A percentile compares a stretch with the other conserved stretches of the same genome.
Conservation (phyloP, 1,140 invertebrate species). For the Agraylea sexmaculata region DNA sequence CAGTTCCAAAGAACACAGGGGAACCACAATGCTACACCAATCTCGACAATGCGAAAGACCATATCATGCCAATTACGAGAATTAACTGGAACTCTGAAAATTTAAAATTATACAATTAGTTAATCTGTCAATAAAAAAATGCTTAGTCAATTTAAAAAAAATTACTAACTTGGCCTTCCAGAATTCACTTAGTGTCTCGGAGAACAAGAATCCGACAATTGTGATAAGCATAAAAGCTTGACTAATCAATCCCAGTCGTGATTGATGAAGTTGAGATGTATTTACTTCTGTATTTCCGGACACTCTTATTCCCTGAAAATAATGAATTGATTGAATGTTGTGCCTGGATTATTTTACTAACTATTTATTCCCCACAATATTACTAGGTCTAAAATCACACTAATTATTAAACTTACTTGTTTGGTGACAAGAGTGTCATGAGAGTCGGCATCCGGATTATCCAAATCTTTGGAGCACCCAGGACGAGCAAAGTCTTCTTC, state of each 20-base stretch:
- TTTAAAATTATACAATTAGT: not conserved
- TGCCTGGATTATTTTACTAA: not conserved
- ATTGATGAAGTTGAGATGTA: conserved; percentile 83
- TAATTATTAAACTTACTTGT: conserved; percentile 25
- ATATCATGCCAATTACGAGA: conserved; percentile 87
- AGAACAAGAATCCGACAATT: conserved; percentile 77
- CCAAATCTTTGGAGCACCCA: conserved; percentile 14
- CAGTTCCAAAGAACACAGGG: conserved; percentile 89
- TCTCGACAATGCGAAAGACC: conserved; percentile 80
- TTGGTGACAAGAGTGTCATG: conserved; percentile 37
- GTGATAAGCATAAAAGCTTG: conserved; percentile 79
- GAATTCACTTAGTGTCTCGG: conserved; percentile 79
- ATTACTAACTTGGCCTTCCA: conserved; percentile 75
- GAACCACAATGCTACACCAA: conserved; percentile 90
- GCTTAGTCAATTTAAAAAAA: conserved; percentile 3
- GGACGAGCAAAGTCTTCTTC: conserved; percentile 5
- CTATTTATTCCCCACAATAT: not conserved
- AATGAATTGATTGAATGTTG: conserved; percentile 1
- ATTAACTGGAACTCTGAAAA: conserved; percentile 64
- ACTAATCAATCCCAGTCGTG: conserved; percentile 72
- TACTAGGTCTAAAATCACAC: not conserved
- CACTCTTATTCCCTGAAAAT: conserved; percentile 17
- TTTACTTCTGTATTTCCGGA: conserved; percentile 47
- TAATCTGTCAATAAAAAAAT: not conserved
- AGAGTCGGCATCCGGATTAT: conserved; percentile 24